Evolutionary conservation across 2,797 vertebrate genomes (phyloP).

Genomic region (Dryobates pubescens): DNA sequence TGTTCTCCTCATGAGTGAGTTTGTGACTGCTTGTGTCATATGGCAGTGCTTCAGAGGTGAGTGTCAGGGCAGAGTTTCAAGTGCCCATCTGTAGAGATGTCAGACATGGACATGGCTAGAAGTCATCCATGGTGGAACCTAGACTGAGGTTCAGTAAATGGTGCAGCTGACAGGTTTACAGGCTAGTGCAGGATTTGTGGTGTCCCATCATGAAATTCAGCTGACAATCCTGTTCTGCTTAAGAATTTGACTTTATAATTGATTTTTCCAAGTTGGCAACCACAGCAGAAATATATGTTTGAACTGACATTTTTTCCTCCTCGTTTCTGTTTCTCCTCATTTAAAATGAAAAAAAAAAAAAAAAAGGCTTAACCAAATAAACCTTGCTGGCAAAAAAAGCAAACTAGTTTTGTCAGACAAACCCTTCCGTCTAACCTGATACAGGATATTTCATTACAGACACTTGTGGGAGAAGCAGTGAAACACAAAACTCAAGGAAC

Average conservation of each 20-base stretch:
- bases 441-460: not conserved
- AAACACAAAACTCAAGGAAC: not conserved
- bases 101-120: not conserved
- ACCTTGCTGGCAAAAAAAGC: not conserved
- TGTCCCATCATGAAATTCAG: not conserved
- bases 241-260: not conserved
- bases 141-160: not conserved
- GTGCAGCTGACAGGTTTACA: not conserved
- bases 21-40: rapidly evolving
- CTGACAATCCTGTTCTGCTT: not conserved
- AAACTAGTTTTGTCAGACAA: not conserved
- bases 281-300: not conserved
- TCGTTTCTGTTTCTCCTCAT: not conserved
- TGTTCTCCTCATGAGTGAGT: rapidly evolving
- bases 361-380: not conserved
- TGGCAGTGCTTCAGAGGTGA: not conserved
- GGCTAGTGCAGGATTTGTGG: rapidly evolving
- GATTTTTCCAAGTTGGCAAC: not conserved
- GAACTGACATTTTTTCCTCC: rapidly evolving
- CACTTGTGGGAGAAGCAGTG: not conserved
- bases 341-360: not conserved
- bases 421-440: not conserved
- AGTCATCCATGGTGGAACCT: not conserved
- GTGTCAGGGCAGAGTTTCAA: not conserved
- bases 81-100: not conserved